Percentiles rank a stretch among this genome's conserved stretches.
Evolutionary conservation across 2,888 invertebrate genomes (phyloP).

Genomic region (Mechanitis mazaeus): DNA sequence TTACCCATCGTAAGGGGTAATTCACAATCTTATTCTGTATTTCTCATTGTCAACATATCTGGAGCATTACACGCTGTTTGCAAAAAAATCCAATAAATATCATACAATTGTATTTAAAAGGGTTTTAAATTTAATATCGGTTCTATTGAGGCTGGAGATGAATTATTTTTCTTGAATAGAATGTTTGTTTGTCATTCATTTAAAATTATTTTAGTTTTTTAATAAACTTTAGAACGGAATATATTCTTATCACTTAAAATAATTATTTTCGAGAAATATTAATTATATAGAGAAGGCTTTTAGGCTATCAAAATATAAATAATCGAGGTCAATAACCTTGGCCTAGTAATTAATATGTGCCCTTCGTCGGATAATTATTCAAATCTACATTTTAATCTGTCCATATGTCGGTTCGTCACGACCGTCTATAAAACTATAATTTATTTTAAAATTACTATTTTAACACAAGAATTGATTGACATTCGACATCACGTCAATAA

Average conservation of each 20-base stretch:
- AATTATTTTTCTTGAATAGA: conserved; percentile 7
- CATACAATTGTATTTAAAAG: conserved; percentile 72
- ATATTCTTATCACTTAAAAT: not conserved
- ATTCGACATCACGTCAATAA: not conserved
- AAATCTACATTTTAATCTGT: not conserved
- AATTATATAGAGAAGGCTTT: not conserved
- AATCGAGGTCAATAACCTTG: conserved; percentile 4
- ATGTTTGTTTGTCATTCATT: conserved; percentile 40
- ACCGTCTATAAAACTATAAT: conserved; percentile 1
- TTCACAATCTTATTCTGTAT: conserved; percentile 38
- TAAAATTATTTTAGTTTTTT: conserved; percentile 10
- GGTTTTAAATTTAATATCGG: conserved; percentile 71
- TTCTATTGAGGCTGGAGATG: conserved; percentile 53
- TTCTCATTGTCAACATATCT: conserved; percentile 56
- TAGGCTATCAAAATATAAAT: not conserved
- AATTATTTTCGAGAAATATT: not conserved
- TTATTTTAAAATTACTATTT: not conserved
- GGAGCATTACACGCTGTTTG: conserved; percentile 61
- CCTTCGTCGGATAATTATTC: conserved; percentile 3
- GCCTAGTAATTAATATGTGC: conserved; percentile 5
- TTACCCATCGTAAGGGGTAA: conserved; percentile 67
- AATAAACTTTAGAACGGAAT: no score
- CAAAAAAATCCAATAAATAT: conserved; percentile 73
- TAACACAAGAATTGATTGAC: not conserved
- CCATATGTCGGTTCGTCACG: not conserved